Evolutionary conservation across 2,113 vertebrate genomes (phyloP).

Genomic region (Dolichallabes microphthalmus): DNA sequence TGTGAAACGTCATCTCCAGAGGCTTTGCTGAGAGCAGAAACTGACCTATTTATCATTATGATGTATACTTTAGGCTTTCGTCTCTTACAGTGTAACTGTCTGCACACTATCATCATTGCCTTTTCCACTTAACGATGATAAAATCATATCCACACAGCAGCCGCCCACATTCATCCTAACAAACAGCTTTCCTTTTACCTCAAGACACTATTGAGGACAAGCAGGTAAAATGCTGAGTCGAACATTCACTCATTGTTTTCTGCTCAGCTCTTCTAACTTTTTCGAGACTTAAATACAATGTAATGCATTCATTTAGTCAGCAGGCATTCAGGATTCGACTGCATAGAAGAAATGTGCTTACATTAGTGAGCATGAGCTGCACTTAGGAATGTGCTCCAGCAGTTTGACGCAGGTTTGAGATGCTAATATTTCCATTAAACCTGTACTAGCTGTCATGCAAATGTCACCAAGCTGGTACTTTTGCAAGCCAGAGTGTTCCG

Average conservation of each 20-base stretch:
- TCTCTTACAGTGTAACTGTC: not conserved
- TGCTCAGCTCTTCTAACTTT: slow-evolving; percentile 2
- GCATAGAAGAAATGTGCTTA: slow-evolving; percentile 2
- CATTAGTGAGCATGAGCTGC: not conserved
- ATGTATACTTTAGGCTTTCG: not conserved
- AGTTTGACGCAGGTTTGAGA: not conserved
- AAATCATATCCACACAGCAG: not conserved
- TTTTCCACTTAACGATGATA: not conserved
- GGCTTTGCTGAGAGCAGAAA: not conserved
- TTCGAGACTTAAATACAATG: not conserved
- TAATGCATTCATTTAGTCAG: not conserved
- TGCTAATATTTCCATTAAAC: slow-evolving; percentile 29
- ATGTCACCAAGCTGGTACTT: slow-evolving; percentile 27
- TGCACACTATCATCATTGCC: not conserved
- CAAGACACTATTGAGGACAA: not conserved
- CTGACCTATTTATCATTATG: not conserved
- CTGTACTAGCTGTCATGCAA: slow-evolving; percentile 28
- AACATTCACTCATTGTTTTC: slow-evolving; percentile 28
- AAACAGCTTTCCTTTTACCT: not conserved
- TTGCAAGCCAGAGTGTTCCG: slow-evolving; percentile 3
- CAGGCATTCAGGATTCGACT: not conserved
- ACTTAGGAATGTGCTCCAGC: not conserved
- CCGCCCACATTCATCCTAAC: not conserved
- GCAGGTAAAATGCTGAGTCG: slow-evolving; percentile 21
- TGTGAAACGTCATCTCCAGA: slow-evolving; percentile 1